Evolutionary conservation across 2,797 vertebrate species (phyloP), one percentile per base, ranked within the genome.

Genomic region (Anniella stebbinsi): DNA sequence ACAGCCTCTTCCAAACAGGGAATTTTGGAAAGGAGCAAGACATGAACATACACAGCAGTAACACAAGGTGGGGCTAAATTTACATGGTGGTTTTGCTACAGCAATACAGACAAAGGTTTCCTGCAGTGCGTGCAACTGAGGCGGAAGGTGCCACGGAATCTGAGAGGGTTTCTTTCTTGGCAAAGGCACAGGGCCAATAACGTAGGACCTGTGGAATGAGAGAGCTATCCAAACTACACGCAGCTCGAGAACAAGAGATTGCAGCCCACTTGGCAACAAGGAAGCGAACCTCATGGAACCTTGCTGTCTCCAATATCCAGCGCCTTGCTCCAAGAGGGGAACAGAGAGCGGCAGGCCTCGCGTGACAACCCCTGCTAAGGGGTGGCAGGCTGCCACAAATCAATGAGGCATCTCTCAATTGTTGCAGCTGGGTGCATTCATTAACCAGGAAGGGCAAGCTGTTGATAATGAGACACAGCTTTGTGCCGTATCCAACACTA

Each of bases 11-110:
- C 28, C 18, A 41, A 9, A 41, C 17, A 57, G 51, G 33, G 36
- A 4, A 73, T 66, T 75, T 21, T 36, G 30, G 33, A 84, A 18
- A 41, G 69, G 51, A 84, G n/a, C 72, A 38, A 38, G 75, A 21
- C 18, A 17, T 33, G 45, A 78, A 78, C 38, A 63, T 63, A 21
- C n/a, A 63, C 4, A 81, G 54, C 30, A 81, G 60, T 75, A 51
- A 87, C 84, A 75, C 67, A 73, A 80, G 84, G 67, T 80, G 84
- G 89, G 69, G 77, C 89, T 86, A 87, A 9, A 8, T 13, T 30
- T 28, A 36, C 76, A 48, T 36, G 2, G 36, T 63, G 30, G 66
- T 25, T 73, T 45, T 60, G 21, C 21, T 21, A 45, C 51, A 48
- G 21, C 45, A 57, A 80, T n/a, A 75, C 28, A 41, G 83, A n/a